Base-by-base conservation (phyloP, 2,113 vertebrate species). In the Atlantisia rogersi region DNA sequence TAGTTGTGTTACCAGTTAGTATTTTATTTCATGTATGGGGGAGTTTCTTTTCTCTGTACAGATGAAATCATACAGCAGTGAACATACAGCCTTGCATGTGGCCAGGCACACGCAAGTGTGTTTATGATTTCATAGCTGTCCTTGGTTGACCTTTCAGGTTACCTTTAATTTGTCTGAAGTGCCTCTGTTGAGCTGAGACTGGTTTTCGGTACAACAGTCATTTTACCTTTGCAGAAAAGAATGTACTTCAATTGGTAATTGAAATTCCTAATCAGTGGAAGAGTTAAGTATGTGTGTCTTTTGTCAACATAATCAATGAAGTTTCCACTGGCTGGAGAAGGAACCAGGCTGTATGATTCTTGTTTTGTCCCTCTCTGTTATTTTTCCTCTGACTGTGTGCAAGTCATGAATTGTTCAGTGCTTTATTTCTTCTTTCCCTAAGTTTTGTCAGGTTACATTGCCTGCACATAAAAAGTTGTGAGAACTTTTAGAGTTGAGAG, bases 91-190 rank as follows among this genome's bases (percentile, higher is more conserved):
- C 42, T 78, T 92, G 73, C 28, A 39, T 0, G 2, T 87, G 77
- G 62, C 74, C 20, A 28, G 39, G 32, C 26, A 50, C 37, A 13
- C 24, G 42, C n/a, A 53, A 31, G 22, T 81, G 55, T 69, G 71
- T 86, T 79, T 88, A 12, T 58, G 65, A 37, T 69, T 70, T 79
- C 31, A 52, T 46, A 32, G 50, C 63, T 94, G 81, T 91, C 91
- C 94, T 84, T 86, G 53, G 20, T 9, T 94, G 92, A 93, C 81
- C 53, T 94, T 80, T 91, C 52, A 58, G 25, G 60, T 94, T 78
- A 56, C 46, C 48, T 87, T 71, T 76, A n/a, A 18, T 88, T 93
- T 92, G 16, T 73, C 29, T 71, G 32, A 83, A 52, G 53, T 86
- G 52, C 18, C 21, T 89, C 35, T 82, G 9, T n/a, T 60, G 75